Base-by-base conservation (phyloP, 2,888 invertebrate genomes). In the Harpagoxenus sublaevis region DNA sequence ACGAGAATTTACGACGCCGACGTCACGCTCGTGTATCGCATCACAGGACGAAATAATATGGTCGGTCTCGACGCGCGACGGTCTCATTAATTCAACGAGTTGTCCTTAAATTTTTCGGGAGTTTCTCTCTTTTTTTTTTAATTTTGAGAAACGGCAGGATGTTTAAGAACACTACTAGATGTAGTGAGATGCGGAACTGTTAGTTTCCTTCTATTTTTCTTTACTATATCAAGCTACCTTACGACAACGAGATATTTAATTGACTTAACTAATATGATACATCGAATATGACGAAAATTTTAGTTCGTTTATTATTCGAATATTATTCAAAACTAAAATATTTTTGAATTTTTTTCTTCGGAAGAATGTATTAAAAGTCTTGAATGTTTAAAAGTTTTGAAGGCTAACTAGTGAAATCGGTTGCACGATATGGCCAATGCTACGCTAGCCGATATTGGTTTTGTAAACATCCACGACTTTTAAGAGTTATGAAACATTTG, bases 1-100 rank as follows among this genome's bases (percentile, higher is more conserved):
- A 78, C 31, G 28, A 78, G 55, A 68, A 78, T 78, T 42, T 68
- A 78, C 78, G 77, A 28, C 42, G 31, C 8, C 12, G 23, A 18
- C n/a, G 0, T 23, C 23, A 5, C 23, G 45, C 31, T 68, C 66
- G 55, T 68, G 66, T 68, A 68, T 53, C 39, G 42, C 42, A 68
- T 78, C 55, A 5, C 2, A 3, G 31, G 28, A 31, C 15, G n/a
- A 78, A 68, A 78, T 78, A 78, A 62, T 55, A 68, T 28, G 31
- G 42, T 28, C 53, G 65, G 45, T 9, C 48, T 15, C 65, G 65
- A 18, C 23, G 39, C 18, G 10, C 31, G 39, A 53, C 39, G 39
- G 42, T 45, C 57, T 57, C 55, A 45, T 53, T 65, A 77, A 57
- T 68, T 51, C 45, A 15, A 2, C 23, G 48, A 68, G 28, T 57